phyloP scores from a whole-genome alignment of 2,113 vertebrate genomes.

The Sturnus vulgaris region DNA sequence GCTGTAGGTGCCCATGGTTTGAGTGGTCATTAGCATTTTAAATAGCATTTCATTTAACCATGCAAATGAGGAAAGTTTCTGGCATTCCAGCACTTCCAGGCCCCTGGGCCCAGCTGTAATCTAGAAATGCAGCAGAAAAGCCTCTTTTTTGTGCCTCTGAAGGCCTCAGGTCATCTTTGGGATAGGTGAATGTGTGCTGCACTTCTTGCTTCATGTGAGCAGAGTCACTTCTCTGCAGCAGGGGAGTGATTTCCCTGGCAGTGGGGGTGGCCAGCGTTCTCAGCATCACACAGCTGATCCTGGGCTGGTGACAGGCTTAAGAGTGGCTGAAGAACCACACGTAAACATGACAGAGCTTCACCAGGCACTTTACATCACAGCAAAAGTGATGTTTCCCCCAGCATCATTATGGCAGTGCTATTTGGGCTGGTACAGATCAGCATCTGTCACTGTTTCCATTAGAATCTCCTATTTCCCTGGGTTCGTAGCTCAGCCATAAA shows the following conservation, averaged over 20 bases:
- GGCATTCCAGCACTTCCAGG: background rate
- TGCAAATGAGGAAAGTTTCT: background rate
- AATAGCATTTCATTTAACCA: background rate
- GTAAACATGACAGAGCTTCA: background rate
- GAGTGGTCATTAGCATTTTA: background rate
- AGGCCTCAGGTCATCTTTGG: background rate
- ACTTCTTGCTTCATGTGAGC: background rate
- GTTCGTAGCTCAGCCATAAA: slow-evolving; percentile 41
- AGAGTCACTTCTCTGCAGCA: background rate
- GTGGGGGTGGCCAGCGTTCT: background rate
- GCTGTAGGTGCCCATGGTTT: background rate
- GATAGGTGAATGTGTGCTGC: background rate
- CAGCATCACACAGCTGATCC: background rate
- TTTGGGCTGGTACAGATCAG: slow-evolving; percentile 38
- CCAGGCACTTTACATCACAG: slow-evolving; percentile 19
- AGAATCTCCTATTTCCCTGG: slow-evolving; percentile 32
- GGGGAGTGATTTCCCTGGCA: background rate
- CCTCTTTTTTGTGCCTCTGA: background rate
- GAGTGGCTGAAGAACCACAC: background rate
- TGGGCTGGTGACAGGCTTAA: background rate
- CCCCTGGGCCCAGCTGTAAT: background rate
- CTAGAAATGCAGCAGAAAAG: background rate
- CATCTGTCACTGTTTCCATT: slow-evolving; percentile 36
- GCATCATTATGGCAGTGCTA: background rate
- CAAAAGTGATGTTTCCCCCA: background rate